Evolutionary conservation across 1,140 invertebrate genomes (phyloP), one percentile per base, ranked within the genome.

Genomic region (Heterodera carotae): DNA sequence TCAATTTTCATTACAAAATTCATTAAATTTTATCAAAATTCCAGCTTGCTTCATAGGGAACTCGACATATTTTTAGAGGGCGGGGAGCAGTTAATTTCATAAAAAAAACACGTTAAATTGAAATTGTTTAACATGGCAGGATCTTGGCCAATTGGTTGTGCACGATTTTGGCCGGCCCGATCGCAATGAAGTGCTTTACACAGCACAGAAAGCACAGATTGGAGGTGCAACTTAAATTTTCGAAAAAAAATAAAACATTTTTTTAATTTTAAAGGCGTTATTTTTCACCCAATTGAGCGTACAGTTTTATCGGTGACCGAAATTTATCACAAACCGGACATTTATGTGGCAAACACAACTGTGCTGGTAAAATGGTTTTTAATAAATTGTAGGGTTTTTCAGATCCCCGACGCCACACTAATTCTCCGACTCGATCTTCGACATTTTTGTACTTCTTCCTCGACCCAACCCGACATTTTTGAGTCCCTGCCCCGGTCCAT

Each of bases 321-420:
- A 74, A 82, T 84, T 27, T 86, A 86, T 67, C 84, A 86, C 75
- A 86, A 86, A 76, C 85, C 85, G 34, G 86, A 86, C 67, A 76
- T 88, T 69, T 87, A 81, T 53, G 85, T 86, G 39, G 85, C 85
- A 8, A 86, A 86, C 66, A 79, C 81, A 12, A 88, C 84, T 15
- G 73, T 88, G 43, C 72, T 88, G 59, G 72, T 74, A 15, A 71
- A 12, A n/a, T n/a, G 25, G 18, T 31, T 73, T 56, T 73, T 33
- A n/a, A 62, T 53, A 73, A 53, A 60, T 39, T 39, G 4, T 6
- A 39, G 6, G 12, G 6, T 8, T 43, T 43, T 43, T 0, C 6
- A 43, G 12, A 43, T 43, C 6, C 2, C 39, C n/a, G n/a, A n/a
- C n/a, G n/a, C n/a, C n/a, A n/a, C n/a, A n/a, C n/a, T n/a, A n/a